Evolutionary conservation across 2,113 vertebrate genomes (phyloP), one percentile per base, ranked within the genome.

Genomic region (human): DNA sequence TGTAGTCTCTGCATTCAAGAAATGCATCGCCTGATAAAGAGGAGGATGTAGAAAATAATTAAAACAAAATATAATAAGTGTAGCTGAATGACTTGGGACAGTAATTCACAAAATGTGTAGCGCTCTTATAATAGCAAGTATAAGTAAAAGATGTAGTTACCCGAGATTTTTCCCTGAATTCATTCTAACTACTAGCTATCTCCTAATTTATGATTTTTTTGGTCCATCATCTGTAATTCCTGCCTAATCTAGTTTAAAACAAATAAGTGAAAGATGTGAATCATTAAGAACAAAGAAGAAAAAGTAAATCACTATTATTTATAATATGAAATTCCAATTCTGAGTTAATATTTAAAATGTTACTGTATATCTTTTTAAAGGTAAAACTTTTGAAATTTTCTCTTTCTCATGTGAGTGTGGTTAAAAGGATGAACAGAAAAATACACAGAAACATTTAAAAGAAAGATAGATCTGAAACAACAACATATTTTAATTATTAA

Each of bases 91-190:
- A 52, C 5, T 38, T 73, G 43, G 30, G n/a, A 93, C 4, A 22
- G 6, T 92, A 75, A 81, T 93, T 94, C 93, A 89, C 48, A 97
- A 89, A 68, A 9, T 3, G 10, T 94, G 38, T 20, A 72, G 78
- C 61, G 70, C 48, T 84, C 73, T 94, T 61, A 52, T 30, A 83
- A 92, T 79, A 72, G n/a, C 35, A 45, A 68, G 13, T 32, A 18
- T 11, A 83, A 91, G 3, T 70, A 79, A 84, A 84, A 89, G 13
- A 72, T 48, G 20, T 32, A 61, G 5, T 73, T 84, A 70, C 43
- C 6, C 6, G 38, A 25, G 59, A 3, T 38, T 94, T 80, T 81
- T 40, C 72, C 16, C 23, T 76, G 57, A 97, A 81, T 81, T 50
- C 52, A 85, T 84, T 81, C 59, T 76, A 66, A 30, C 52, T 96